Base-by-base conservation (phyloP, 1,140 invertebrate genomes). In the Drosophila paulistorum region DNA sequence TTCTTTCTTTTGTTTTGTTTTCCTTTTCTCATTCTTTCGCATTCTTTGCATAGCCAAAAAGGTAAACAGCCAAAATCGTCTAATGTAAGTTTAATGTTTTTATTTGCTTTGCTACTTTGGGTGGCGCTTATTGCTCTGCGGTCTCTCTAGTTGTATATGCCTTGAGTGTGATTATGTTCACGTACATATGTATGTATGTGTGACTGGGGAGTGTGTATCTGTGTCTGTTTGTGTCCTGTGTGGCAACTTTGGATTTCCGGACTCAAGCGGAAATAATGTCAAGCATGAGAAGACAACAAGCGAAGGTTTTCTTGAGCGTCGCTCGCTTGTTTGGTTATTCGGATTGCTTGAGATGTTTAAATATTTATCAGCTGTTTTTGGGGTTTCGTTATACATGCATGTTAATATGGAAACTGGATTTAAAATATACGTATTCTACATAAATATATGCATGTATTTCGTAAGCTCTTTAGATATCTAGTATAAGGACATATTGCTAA, bases 81-180 rank as follows among this genome's bases (percentile, higher is more conserved):
- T 77, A 77, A 77, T 80, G 77, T 77, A 80, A 80, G 63, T 80
- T 80, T 80, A 80, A 80, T 80, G 74, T 80, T 80, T 80, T 80
- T 80, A 80, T 80, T 80, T 80, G 74, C 77, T 77, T 74, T 80
- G 63, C 67, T 77, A 65, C 77, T 80, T 77, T 73, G 59, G 51
- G 67, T 39, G 74, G 67, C 37, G 74, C 70, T 77, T 74, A 77
- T 80, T 77, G 74, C 74, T 54, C 66, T 73, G 69, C 41, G 73
- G 42, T 66, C 54, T 45, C 77, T 62, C 39, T 77, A 23, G 13
- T 63, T 68, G 66, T 60, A 17, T 58, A 37, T 30, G 51, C 54
- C 37, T 51, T 26, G 59, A 42, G 60, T 62, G 39, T 62, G 41
- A 42, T 23, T 62, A 65, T 63, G 51, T 61, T 9, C 37, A 61